phyloP scores from a whole-genome alignment of 2,113 vertebrate genomes.

The Clarias gariepinus region DNA sequence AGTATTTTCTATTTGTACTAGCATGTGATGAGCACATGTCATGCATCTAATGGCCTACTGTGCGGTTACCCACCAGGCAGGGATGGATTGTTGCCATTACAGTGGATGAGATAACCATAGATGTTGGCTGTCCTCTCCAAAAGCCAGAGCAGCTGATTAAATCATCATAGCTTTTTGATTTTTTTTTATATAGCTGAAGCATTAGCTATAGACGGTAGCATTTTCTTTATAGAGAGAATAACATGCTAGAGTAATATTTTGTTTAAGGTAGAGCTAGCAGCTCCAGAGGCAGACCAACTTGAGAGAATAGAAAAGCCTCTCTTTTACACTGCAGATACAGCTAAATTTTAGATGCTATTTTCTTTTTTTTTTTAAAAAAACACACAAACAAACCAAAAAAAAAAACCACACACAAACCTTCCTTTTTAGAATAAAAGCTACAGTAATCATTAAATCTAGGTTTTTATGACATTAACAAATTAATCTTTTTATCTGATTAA shows the following conservation, averaged over 20 bases:
- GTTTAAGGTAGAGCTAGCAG: conserved; percentile 54
- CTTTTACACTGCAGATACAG: not conserved
- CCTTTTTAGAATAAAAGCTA: not conserved
- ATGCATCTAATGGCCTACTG: conserved; percentile 78
- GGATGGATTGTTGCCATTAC: conserved; percentile 78
- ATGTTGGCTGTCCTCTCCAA: conserved; percentile 69
- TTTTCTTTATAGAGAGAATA: conserved; percentile 69
- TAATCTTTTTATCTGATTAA: not conserved
- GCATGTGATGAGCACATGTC: conserved; percentile 72
- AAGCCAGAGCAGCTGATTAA: not conserved
- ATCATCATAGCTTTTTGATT: not conserved
- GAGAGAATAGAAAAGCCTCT: conserved; percentile 31
- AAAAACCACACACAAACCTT: too few species aligned
- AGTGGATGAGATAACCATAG: conserved; percentile 72
- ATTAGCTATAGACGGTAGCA: not conserved
- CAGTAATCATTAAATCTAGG: not conserved
- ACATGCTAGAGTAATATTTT: conserved; percentile 77
- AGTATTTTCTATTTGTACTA: conserved; percentile 1
- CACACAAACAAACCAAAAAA: too few species aligned
- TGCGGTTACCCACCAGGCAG: conserved; percentile 68
- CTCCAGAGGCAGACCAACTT: conserved; percentile 48
- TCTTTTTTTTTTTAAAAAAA: too few species aligned
- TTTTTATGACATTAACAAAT: not conserved
- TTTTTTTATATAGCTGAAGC: conserved; percentile 56
- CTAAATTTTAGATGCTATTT: not conserved